These are phyloP conservation scores for Hyperoodon ampullatus DNA, from an alignment of 2,113 vertebrate species.

Conservation along the genomic window DNA sequence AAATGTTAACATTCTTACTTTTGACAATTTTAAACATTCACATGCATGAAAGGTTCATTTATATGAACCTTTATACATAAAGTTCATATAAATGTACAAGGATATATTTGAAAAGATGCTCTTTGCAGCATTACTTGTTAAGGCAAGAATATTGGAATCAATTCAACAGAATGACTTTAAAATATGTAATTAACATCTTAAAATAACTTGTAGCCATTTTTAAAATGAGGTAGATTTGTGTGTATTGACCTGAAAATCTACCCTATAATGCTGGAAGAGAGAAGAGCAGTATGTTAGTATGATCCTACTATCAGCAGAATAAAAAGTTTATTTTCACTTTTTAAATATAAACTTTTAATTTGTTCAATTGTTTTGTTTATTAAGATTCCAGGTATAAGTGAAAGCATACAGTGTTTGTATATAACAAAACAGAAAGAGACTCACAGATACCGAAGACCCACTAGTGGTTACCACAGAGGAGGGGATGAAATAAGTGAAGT, in stretches of 20 bases:
- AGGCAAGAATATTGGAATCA: not conserved
- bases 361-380: not conserved
- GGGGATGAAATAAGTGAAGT: not conserved
- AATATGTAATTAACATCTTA: not conserved
- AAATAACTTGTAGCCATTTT: not conserved
- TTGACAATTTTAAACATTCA: not conserved
- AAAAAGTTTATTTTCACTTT: not conserved
- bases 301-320: not conserved
- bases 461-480: not conserved
- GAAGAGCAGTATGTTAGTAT: not conserved
- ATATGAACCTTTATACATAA: not conserved
- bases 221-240: not conserved
- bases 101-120: not conserved
- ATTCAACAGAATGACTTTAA: not conserved
- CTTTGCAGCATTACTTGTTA: not conserved
- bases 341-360: not conserved
- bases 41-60: no score
- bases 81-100: not conserved
- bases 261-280: rapidly evolving
- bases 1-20: not conserved
- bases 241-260: not conserved
- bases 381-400: not conserved
- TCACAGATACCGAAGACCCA: not conserved
- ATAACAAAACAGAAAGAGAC: not conserved
- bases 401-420: not conserved